Evolutionary conservation across 23 tunicate species (phyloP).

Genomic region (Corella eumyota): DNA sequence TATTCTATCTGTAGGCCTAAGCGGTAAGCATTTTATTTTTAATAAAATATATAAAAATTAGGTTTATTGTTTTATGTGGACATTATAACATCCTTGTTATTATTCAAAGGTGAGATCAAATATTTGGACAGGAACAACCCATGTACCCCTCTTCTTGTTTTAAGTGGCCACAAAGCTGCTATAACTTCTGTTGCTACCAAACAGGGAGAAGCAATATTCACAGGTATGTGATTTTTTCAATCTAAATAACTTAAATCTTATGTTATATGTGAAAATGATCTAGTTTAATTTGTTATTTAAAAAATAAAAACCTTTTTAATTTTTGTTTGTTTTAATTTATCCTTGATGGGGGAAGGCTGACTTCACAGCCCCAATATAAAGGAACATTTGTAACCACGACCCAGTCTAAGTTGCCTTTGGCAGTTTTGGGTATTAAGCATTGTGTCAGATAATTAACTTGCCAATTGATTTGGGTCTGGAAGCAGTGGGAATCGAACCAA

Average conservation of each 20-base stretch:
- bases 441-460: too few species aligned
- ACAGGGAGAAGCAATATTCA: conserved; percentile 20
- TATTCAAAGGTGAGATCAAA: conserved; percentile 43
- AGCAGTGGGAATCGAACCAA: too few species aligned
- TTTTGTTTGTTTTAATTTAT: too few species aligned
- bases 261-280: neutral
- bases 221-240: conserved; percentile 44
- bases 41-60: neutral
- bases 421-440: too few species aligned
- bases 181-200: conserved; percentile 14
- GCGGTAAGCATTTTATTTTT: conserved; percentile 14
- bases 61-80: neutral
- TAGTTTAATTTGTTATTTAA: too few species aligned
- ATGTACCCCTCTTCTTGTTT: conserved; percentile 23
- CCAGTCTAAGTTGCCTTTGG: too few species aligned
- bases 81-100: conserved; percentile 1
- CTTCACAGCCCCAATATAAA: too few species aligned
- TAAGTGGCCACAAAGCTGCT: conserved; percentile 61
- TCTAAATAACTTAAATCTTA: neutral
- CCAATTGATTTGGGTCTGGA: too few species aligned
- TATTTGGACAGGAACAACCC: conserved; percentile 60
- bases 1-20: conserved; percentile 46
- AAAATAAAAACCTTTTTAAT: too few species aligned
- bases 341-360: too few species aligned
- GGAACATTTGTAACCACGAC: too few species aligned